A percentile compares a stretch with the other conserved stretches of the same genome.
phyloP scores from a whole-genome alignment of 2,113 vertebrate species.

The Chaetura pelagica region DNA sequence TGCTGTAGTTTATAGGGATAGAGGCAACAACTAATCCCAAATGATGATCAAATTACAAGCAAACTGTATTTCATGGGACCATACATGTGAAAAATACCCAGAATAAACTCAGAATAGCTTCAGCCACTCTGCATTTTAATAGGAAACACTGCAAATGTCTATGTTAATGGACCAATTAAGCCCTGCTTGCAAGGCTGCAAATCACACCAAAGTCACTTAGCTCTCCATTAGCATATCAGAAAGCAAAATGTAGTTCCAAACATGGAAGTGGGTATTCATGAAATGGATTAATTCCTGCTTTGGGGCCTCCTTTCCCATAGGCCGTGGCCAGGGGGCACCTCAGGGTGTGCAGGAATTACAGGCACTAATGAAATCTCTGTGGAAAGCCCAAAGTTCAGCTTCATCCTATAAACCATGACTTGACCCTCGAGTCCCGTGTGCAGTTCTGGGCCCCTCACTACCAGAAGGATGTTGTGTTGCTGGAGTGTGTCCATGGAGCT shows the following conservation, averaged over 20 bases:
- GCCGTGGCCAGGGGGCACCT: accelerated
- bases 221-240: neutral
- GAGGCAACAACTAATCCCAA: neutral
- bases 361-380: accelerated
- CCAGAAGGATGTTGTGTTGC: too few relatives aligned
- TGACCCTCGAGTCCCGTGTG: too few relatives aligned
- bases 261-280: neutral
- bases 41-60: neutral
- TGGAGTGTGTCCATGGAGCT: too few relatives aligned
- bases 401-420: accelerated
- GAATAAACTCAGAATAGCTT: neutral
- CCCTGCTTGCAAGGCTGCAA: neutral
- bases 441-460: too few relatives aligned
- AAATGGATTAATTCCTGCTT: neutral
- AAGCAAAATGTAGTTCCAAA: neutral
- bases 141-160: neutral
- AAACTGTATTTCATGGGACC: neutral
- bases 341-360: neutral
- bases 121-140: neutral
- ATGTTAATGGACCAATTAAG: constrained; percentile 28
- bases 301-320: neutral
- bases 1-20: neutral
- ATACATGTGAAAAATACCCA: neutral
- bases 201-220: constrained; percentile 12
- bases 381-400: too few relatives aligned